These are phyloP conservation scores for Hoplodrina blanda DNA, from an alignment of 2,888 invertebrate species.

Conservation along the genomic window DNA sequence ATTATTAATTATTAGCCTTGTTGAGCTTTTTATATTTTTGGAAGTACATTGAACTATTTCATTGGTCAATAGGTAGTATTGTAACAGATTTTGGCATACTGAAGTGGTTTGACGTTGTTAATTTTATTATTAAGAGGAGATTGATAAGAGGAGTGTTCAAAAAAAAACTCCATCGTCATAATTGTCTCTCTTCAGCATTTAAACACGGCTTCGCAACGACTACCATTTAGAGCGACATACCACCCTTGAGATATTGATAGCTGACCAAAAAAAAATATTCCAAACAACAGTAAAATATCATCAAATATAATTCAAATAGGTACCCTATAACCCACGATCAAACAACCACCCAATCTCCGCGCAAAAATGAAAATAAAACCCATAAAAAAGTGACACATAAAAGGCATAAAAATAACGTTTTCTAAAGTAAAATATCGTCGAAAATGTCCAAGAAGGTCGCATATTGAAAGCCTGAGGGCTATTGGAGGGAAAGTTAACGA, in stretches of 20 bases:
- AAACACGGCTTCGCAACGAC: neutral
- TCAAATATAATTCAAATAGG: constrained; percentile 1
- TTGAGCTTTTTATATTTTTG: too few species aligned
- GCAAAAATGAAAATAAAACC: constrained; percentile 5
- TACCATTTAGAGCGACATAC: neutral
- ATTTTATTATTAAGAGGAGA: too few species aligned
- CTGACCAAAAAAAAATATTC: neutral
- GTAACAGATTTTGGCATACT: too few species aligned
- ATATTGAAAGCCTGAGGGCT: constrained; percentile 39
- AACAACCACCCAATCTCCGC: constrained; percentile 3
- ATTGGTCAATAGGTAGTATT: too few species aligned
- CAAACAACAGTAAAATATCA: neutral
- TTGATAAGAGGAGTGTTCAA: too few species aligned
- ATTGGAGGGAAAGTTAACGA: constrained; percentile 38
- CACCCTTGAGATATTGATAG: neutral
- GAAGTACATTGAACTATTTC: too few species aligned
- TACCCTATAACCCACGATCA: neutral
- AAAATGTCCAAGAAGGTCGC: constrained; percentile 23
- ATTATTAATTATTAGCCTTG: too few species aligned
- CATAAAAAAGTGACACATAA: constrained; percentile 12
- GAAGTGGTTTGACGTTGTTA: too few species aligned
- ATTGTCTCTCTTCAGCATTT: too few species aligned
- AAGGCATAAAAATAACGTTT: constrained; percentile 32
- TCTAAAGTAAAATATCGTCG: constrained; percentile 23
- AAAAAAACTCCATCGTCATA: too few species aligned